Conservation (phyloP, 2,797 vertebrate species). For the Phrynocephalus guinanensis region DNA sequence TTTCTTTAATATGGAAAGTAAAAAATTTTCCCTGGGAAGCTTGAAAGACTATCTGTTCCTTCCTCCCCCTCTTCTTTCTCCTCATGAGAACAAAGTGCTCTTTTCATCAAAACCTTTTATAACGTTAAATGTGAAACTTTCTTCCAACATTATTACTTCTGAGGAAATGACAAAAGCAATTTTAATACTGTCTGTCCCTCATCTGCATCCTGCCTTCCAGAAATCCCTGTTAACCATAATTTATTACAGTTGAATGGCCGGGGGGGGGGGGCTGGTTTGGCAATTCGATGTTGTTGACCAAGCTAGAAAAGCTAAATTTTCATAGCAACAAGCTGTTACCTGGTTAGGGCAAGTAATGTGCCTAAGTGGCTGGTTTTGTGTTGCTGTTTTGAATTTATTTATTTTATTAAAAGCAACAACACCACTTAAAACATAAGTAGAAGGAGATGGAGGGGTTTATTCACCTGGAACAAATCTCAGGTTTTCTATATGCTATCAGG, state of each 20-base stretch:
- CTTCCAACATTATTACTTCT: constrained; percentile 62
- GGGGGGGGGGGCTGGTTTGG: background rate
- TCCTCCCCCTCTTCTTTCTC: constrained; percentile 36
- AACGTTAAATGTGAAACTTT: constrained; percentile 61
- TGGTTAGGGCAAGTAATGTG: constrained; percentile 33
- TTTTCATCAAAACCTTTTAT: constrained; percentile 66
- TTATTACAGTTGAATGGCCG: constrained; percentile 36
- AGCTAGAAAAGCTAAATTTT: constrained; percentile 32
- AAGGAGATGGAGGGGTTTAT: constrained; percentile 55
- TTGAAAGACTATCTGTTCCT: constrained; percentile 70
- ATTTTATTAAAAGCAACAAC: constrained; percentile 1
- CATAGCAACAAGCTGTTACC: constrained; percentile 43
- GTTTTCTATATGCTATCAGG: constrained; percentile 57
- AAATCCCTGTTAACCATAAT: constrained; percentile 64
- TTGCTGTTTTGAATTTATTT: background rate
- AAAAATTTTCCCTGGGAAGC: constrained; percentile 62
- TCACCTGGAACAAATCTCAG: constrained; percentile 71
- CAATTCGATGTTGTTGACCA: constrained; percentile 33
- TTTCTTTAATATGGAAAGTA: constrained; percentile 70
- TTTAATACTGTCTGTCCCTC: constrained; percentile 65
- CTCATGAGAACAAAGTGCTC: constrained; percentile 61
- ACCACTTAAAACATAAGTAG: constrained; percentile 50
- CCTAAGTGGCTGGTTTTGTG: constrained; percentile 1
- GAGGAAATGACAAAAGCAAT: constrained; percentile 61
- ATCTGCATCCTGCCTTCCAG: constrained; percentile 52